Conservation (phyloP, 2,113 vertebrate genomes). For the Phrynosoma platyrhinos region DNA sequence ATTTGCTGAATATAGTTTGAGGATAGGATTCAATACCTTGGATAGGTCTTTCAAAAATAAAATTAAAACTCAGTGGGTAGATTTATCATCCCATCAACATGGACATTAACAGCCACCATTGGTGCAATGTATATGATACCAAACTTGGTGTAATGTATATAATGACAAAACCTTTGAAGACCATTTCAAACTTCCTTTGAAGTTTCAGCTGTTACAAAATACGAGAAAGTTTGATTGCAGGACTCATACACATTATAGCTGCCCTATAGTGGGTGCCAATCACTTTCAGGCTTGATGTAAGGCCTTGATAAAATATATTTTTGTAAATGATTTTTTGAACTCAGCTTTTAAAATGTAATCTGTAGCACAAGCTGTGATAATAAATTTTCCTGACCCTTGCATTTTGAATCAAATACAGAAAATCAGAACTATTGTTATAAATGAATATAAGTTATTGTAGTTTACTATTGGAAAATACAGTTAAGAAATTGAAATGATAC, state of each 20-base stretch:
- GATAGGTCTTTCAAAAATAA: too few species aligned
- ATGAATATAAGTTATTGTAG: not conserved
- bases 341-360: not conserved
- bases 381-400: not conserved
- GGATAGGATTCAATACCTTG: too few species aligned
- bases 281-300: not conserved
- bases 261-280: not conserved
- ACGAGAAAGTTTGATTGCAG: not conserved
- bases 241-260: not conserved
- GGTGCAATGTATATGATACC: not conserved
- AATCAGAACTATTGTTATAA: not conserved
- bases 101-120: too few species aligned
- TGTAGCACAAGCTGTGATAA: conserved; percentile 19
- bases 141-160: too few species aligned
- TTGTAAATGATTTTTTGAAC: not conserved
- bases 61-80: too few species aligned
- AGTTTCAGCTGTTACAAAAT: not conserved
- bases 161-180: not conserved
- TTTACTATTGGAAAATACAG: conserved; percentile 4
- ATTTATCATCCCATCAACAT: too few species aligned
- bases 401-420: conserved; percentile 1
- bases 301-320: not conserved
- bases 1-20: too few species aligned
- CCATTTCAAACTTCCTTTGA: not conserved
- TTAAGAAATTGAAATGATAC: conserved; percentile 34